Percentiles rank a stretch among this genome's conserved stretches.
These are phyloP conservation scores for Drosophila lutescens DNA, from an alignment of 2,888 invertebrate genomes.

Conservation along the genomic window DNA sequence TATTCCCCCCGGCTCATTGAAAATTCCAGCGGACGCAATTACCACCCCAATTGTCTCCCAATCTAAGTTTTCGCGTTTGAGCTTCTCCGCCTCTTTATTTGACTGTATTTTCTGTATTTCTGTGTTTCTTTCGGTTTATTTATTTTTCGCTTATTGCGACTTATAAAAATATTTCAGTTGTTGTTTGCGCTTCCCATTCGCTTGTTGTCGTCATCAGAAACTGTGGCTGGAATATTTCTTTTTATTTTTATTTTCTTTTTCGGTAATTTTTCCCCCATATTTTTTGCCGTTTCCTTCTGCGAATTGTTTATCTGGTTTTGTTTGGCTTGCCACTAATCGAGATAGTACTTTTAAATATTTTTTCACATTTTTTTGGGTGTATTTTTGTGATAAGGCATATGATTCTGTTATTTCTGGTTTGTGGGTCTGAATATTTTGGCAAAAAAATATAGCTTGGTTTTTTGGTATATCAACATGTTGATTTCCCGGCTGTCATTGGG, in stretches of 20 bases:
- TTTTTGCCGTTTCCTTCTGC: constrained; percentile 24
- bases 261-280: constrained; percentile 18
- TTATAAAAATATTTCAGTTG: constrained; percentile 55
- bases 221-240: constrained; percentile 23
- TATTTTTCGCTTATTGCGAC: constrained; percentile 76
- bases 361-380: neutral
- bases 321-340: constrained; percentile 31
- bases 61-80: constrained; percentile 41
- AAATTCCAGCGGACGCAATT: constrained; percentile 53
- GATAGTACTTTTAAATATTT: constrained; percentile 19
- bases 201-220: constrained; percentile 40
- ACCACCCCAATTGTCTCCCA: constrained; percentile 55
- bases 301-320: constrained; percentile 30
- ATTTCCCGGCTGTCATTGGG: constrained; percentile 5
- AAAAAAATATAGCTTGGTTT: neutral
- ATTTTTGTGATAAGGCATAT: constrained; percentile 7
- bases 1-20: constrained; percentile 40
- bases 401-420: constrained; percentile 9
- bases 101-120: constrained; percentile 35
- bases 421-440: neutral
- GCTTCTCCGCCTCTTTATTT: constrained; percentile 12
- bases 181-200: constrained; percentile 50
- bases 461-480: constrained; percentile 7
- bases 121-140: constrained; percentile 51
- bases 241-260: constrained; percentile 24